phyloP scores from a whole-genome alignment of 2,797 vertebrate species.

The Pagetopsis macropterus region DNA sequence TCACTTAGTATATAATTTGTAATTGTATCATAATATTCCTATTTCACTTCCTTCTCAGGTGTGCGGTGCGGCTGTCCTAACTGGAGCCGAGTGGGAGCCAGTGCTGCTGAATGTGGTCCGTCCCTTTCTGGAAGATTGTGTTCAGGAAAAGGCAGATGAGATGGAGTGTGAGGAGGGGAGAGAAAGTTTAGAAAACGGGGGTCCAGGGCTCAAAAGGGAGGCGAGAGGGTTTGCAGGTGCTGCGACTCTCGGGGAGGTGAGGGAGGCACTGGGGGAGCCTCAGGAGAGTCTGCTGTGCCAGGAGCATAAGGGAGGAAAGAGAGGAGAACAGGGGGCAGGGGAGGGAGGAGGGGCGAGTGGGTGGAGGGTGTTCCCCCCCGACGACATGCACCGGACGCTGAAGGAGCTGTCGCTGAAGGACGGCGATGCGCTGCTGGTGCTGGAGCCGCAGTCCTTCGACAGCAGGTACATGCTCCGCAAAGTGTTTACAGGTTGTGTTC shows the following conservation, averaged over 20 bases:
- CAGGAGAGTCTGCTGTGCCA: slow-evolving; percentile 82
- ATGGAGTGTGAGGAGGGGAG: slow-evolving; percentile 33
- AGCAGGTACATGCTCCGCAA: slow-evolving; percentile 77
- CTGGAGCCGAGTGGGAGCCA: slow-evolving; percentile 89
- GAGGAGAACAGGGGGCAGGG: slow-evolving; percentile 40
- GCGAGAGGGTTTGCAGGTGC: slow-evolving; percentile 79
- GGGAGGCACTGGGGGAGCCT: slow-evolving; percentile 77
- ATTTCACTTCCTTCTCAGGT: slow-evolving; percentile 79
- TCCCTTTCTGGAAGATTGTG: slow-evolving; percentile 70
- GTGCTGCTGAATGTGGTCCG: slow-evolving; percentile 88
- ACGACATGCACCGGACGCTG: slow-evolving; percentile 88
- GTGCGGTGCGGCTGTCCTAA: slow-evolving; percentile 81
- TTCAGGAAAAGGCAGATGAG: slow-evolving; percentile 11
- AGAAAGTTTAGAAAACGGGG: slow-evolving; percentile 57
- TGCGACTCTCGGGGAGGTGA: slow-evolving; percentile 77
- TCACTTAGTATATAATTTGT: no score
- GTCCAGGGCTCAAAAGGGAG: slow-evolving; percentile 76
- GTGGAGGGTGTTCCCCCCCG: slow-evolving; percentile 86
- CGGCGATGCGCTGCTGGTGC: slow-evolving; percentile 88
- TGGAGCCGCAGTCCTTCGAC: slow-evolving; percentile 83
- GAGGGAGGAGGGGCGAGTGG: slow-evolving; percentile 82
- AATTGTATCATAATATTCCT: no score
- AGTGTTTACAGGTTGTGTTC: background rate
- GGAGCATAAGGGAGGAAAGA: slow-evolving; percentile 65
- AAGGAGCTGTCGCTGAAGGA: slow-evolving; percentile 87